Evolutionary conservation across 2,113 vertebrate species (phyloP).

Genomic region (Salvelinus sp.): DNA sequence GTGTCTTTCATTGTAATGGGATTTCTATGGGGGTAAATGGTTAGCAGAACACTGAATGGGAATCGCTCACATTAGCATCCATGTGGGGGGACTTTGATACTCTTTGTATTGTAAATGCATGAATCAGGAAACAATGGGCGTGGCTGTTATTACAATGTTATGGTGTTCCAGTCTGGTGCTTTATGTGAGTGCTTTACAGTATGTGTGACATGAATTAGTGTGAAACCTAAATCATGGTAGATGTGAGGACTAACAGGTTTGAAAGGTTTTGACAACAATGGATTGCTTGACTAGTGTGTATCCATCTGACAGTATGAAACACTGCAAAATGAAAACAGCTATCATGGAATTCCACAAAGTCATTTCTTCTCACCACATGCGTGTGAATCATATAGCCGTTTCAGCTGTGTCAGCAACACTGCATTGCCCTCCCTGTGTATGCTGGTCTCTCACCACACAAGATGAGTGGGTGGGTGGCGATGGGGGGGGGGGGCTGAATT

Average conservation of each 20-base stretch:
- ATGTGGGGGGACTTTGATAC: background rate
- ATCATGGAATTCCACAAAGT: conserved; percentile 10
- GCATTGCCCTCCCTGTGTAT: conserved; percentile 2
- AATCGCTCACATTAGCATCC: background rate
- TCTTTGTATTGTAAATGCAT: background rate
- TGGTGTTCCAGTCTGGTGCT: no score
- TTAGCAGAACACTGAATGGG: background rate
- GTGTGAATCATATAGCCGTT: conserved; percentile 32
- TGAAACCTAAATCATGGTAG: background rate
- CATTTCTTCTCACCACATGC: background rate
- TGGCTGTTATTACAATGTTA: no score
- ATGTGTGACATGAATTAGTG: no score
- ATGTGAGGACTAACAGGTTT: background rate
- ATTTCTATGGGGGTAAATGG: background rate
- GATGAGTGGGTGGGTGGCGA: conserved; percentile 28
- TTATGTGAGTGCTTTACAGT: no score
- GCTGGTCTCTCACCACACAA: conserved; percentile 40
- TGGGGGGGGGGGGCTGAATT: conserved; percentile 45
- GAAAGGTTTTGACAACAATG: background rate
- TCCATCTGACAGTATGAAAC: conserved; percentile 1
- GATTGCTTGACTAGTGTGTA: background rate
- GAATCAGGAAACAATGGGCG: background rate
- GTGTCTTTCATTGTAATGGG: background rate
- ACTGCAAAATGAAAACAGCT: background rate
- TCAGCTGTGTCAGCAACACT: conserved; percentile 37